Conservation (phyloP, 2,797 vertebrate genomes). For the Podarcis siculus region DNA sequence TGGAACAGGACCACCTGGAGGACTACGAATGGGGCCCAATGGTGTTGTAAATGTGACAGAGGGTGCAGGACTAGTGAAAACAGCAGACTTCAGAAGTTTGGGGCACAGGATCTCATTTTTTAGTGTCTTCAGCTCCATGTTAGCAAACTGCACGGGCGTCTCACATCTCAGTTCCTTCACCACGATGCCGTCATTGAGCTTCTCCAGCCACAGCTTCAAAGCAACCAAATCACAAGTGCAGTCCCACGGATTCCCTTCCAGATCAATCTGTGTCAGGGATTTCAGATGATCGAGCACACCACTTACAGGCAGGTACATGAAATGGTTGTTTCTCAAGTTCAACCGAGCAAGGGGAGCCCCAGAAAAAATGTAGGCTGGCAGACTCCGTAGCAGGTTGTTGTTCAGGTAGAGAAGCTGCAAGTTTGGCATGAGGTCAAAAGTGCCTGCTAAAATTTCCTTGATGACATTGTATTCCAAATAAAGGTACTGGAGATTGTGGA, state of each 20-base stretch:
- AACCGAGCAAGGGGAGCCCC: conserved; percentile 92
- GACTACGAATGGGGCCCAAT: conserved; percentile 89
- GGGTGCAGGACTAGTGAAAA: conserved; percentile 86
- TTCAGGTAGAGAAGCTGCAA: conserved; percentile 97
- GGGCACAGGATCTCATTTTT: conserved; percentile 98
- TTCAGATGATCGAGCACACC: conserved; percentile 96
- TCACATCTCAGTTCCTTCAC: conserved; percentile 94
- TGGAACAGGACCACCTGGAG: conserved; percentile 93
- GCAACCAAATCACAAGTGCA: conserved; percentile 97
- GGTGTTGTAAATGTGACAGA: conserved; percentile 86
- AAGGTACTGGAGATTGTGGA: conserved; percentile 95
- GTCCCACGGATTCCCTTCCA: conserved; percentile 98
- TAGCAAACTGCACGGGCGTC: conserved; percentile 95
- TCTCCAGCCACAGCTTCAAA: conserved; percentile 97
- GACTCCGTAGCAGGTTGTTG: conserved; percentile 93
- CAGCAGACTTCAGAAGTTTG: conserved; percentile 87
- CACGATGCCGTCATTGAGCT: conserved; percentile 90
- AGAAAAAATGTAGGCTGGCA: conserved; percentile 94
- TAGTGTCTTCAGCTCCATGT: conserved; percentile 91
- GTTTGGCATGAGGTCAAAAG: conserved; percentile 96
- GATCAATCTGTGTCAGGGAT: conserved; percentile 93
- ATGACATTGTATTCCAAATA: conserved; percentile 99
- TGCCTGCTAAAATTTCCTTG: conserved; percentile 93
- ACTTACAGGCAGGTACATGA: conserved; percentile 98
- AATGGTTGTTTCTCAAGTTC: conserved; percentile 98